Evolutionary conservation across 2,797 vertebrate genomes (phyloP).

Genomic region (Mormyrops attenuatus): DNA sequence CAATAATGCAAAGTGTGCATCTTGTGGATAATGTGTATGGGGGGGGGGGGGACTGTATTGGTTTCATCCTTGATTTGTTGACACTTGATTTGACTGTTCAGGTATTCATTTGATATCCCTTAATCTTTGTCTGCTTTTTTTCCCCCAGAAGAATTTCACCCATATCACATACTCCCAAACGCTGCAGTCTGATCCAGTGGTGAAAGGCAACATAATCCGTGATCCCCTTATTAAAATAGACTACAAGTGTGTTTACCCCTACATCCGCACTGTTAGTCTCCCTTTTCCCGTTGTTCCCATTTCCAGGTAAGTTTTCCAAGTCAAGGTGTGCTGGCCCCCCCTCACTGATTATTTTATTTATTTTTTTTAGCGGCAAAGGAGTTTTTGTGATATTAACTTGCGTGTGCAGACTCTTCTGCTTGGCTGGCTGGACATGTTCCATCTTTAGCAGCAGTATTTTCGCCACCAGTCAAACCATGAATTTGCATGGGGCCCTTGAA

Average conservation of each 20-base stretch:
- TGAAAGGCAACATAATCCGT: conserved; percentile 54
- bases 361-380: neutral
- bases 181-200: conserved; percentile 48
- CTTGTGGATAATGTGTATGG: neutral
- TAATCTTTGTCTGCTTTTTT: neutral
- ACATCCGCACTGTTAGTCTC: conserved; percentile 52
- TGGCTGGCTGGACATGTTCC: neutral
- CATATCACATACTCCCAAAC: conserved; percentile 55
- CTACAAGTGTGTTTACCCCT: conserved; percentile 59
- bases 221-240: conserved; percentile 53
- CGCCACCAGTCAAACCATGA: neutral
- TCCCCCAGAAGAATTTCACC: conserved; percentile 57
- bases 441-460: neutral
- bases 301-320: conserved; percentile 44
- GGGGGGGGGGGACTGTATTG: neutral
- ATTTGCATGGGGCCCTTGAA: neutral
- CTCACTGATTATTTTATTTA: neutral
- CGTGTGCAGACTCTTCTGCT: neutral
- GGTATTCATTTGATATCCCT: neutral
- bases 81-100: neutral
- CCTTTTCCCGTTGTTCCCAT: conserved; percentile 47
- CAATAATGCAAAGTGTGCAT: neutral
- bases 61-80: neutral
- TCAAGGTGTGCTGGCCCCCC: neutral
- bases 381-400: neutral